Base-by-base conservation (phyloP, 1,140 invertebrate species). In the Drosophila lacertosa region DNA sequence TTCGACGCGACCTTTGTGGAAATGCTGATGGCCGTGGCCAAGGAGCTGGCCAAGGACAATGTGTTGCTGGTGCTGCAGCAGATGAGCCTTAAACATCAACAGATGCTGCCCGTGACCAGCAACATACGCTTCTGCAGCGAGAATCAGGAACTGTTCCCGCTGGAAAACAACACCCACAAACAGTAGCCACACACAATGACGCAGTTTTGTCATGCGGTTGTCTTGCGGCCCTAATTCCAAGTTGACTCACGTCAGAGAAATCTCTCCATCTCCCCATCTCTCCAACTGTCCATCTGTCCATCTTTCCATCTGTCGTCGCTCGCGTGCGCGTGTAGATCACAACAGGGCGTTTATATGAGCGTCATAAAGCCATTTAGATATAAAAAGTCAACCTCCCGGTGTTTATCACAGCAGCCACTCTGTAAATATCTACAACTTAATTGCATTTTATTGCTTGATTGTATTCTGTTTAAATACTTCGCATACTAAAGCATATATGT, bases 1-100 rank as follows among this genome's bases (percentile, higher is more conserved):
- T 90, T 95, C 13, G 95, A 95, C 90, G 95, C 94, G 51, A 94
- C 94, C 0, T 93, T 94, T 2, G 91, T 93, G 1, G 93, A 93
- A 90, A 94, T 94, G 91, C 55, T 90, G 4, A 81, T 77, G 5
- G 74, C 78, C 15, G 73, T 91, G 26, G 81, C 88, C 51, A 91
- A 90, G 65, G 88, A 91, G 32, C 60, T 91, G 47, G 55, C 69
- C 5, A 45, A 51, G 4, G 53, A 90, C 24, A 54, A 88, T 24
- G 78, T 84, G 3, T 35, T 80, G 15, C 40, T 89, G 15, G 67
- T 89, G 44, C 72, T 92, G 5, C 78, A 89, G 4, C 66, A 74
- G 48, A 74, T 91, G 67, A 77, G 72, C 24, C 53, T 76, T 0
- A 83, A 89, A 50, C 68, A 86, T 7, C 82, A 90, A 32, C 53